Conservation (phyloP, 2,888 invertebrate species). For the Trichogramma dendrolimi region DNA sequence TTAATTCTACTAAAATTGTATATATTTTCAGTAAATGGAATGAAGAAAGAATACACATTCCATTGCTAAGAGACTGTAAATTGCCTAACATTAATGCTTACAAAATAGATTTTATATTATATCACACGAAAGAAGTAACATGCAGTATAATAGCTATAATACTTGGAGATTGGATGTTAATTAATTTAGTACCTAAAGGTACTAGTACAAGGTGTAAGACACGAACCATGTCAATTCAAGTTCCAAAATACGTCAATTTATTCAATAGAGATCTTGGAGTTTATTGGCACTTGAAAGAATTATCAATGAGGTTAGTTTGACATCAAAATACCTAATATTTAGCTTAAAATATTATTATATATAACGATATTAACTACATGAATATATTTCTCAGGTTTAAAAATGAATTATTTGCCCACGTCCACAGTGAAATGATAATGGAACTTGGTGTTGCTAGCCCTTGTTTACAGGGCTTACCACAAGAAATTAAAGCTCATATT, state of each 20-base stretch:
- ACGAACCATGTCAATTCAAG: slow-evolving; percentile 16
- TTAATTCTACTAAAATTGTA: not conserved
- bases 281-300: slow-evolving; percentile 27
- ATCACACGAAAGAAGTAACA: slow-evolving; percentile 24
- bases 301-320: slow-evolving; percentile 19
- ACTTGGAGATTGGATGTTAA: slow-evolving; percentile 41
- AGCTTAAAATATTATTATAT: not conserved
- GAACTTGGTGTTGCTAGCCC: slow-evolving; percentile 47
- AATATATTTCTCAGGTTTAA: slow-evolving; percentile 54
- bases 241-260: slow-evolving; percentile 24
- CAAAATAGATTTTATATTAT: slow-evolving; percentile 33
- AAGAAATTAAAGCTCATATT: slow-evolving; percentile 42
- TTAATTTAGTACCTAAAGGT: slow-evolving; percentile 38
- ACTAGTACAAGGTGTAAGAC: slow-evolving; percentile 7
- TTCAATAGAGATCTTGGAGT: slow-evolving; percentile 14
- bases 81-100: slow-evolving; percentile 32
- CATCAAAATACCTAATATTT: not conserved
- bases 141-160: slow-evolving; percentile 43
- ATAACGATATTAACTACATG: slow-evolving; percentile 3
- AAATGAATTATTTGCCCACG: slow-evolving; percentile 56
- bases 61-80: slow-evolving; percentile 36
- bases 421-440: slow-evolving; percentile 57
- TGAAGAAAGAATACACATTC: slow-evolving; percentile 22
- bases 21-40: slow-evolving; percentile 23
- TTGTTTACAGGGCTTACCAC: slow-evolving; percentile 49